Conservation (phyloP, 2,797 vertebrate genomes). For the Phoeniculus purpureus region DNA sequence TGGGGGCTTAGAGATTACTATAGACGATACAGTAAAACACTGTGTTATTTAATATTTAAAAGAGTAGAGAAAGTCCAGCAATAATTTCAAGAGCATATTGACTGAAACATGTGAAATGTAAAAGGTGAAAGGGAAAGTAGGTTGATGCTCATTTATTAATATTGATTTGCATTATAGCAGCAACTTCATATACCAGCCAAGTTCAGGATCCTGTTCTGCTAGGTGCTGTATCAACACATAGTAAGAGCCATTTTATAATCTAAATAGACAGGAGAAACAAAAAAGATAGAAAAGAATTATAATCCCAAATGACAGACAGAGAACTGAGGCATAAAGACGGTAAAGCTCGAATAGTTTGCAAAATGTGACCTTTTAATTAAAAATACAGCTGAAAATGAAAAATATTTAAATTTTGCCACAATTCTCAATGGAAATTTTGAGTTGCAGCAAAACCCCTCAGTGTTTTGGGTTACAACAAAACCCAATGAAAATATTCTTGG, state of each 20-base stretch:
- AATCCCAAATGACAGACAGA: conserved; percentile 32
- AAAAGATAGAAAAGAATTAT: conserved; percentile 19
- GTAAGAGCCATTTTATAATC: conserved; percentile 33
- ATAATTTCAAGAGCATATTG: conserved; percentile 42
- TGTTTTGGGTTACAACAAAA: conserved; percentile 33
- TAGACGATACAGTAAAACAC: background rate
- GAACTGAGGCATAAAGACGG: conserved; percentile 35
- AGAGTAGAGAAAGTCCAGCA: background rate
- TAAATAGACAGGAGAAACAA: conserved; percentile 24
- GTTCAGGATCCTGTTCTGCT: conserved; percentile 24
- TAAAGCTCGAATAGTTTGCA: conserved; percentile 31
- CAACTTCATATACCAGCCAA: conserved; percentile 25
- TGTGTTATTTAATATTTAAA: conserved; percentile 1
- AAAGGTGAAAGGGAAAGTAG: conserved; percentile 46
- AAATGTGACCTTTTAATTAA: conserved; percentile 63
- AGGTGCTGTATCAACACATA: background rate
- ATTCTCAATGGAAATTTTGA: conserved; percentile 44
- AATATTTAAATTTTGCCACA: conserved; percentile 64
- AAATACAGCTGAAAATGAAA: conserved; percentile 57
- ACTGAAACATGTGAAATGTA: conserved; percentile 11
- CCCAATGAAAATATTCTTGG: background rate
- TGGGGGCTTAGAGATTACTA: background rate
- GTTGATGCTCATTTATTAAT: conserved; percentile 52
- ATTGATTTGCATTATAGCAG: conserved; percentile 54
- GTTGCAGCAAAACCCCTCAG: background rate